These are phyloP conservation scores for Gopherus flavomarginatus DNA, from an alignment of 2,113 vertebrate species.

Conservation along the genomic window DNA sequence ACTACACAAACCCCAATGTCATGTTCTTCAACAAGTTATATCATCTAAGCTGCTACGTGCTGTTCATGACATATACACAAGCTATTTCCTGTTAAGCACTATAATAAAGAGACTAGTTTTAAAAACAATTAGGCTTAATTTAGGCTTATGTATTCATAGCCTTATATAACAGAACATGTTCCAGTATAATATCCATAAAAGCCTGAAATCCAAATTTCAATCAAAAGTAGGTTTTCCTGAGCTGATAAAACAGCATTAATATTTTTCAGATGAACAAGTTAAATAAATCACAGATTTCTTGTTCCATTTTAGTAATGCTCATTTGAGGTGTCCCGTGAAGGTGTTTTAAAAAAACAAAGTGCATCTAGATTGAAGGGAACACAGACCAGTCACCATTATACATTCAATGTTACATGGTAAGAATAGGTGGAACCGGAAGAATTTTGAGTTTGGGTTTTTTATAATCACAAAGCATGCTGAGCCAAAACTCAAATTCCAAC, in stretches of 20 bases:
- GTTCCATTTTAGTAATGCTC: neutral
- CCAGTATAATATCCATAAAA: accelerated
- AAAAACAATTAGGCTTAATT: neutral
- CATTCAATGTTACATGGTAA: neutral
- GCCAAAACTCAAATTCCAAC: neutral
- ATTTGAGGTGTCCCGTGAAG: neutral
- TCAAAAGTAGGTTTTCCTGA: neutral
- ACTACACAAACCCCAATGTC: neutral
- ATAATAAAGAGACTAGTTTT: neutral
- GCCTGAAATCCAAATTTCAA: neutral
- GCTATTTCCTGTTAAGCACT: neutral
- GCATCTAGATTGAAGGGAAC: neutral
- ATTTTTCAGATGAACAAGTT: neutral
- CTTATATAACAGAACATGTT: neutral
- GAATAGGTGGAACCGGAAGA: neutral
- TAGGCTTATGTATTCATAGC: neutral
- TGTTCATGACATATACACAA: neutral
- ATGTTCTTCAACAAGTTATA: neutral
- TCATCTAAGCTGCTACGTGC: neutral
- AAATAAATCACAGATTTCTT: neutral
- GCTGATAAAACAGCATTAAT: neutral
- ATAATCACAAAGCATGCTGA: neutral
- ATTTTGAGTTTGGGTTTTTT: neutral
- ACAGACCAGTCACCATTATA: neutral
- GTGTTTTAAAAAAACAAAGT: neutral